These are phyloP conservation scores for Athrips mouffetella DNA, from an alignment of 2,888 invertebrate genomes.

Conservation along the genomic window DNA sequence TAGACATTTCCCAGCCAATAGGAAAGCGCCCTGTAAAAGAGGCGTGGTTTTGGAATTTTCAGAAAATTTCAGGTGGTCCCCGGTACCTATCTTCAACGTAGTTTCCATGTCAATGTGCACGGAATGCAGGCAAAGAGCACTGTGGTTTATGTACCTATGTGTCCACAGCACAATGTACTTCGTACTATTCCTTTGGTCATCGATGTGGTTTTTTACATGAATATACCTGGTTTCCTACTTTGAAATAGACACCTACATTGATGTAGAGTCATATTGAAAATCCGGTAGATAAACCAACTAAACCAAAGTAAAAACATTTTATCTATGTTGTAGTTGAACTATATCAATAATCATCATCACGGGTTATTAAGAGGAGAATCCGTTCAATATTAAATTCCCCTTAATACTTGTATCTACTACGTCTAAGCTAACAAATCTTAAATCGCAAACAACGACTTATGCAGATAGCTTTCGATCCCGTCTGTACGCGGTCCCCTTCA, in stretches of 20 bases:
- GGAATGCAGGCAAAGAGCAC: constrained; percentile 26
- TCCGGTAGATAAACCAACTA: too few species aligned
- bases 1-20: constrained; percentile 59
- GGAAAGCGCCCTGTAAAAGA: constrained; percentile 50
- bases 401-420: not conserved
- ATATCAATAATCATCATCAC: too few species aligned
- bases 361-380: too few species aligned
- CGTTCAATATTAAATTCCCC: not conserved
- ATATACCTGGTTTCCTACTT: too few species aligned
- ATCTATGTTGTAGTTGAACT: too few species aligned
- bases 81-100: constrained; percentile 48
- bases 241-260: too few species aligned
- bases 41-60: constrained; percentile 70
- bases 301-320: too few species aligned
- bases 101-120: constrained; percentile 43
- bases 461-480: constrained; percentile 4
- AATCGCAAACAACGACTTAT: constrained; percentile 12
- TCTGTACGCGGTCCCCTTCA: not conserved
- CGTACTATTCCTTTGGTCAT: not conserved
- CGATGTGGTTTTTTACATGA: not conserved
- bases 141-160: constrained; percentile 4
- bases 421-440: constrained; percentile 1
- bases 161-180: too few species aligned
- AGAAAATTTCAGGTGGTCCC: constrained; percentile 68
- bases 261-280: too few species aligned